phyloP scores from a whole-genome alignment of 2,888 invertebrate genomes.

The Acronicta leporina region DNA sequence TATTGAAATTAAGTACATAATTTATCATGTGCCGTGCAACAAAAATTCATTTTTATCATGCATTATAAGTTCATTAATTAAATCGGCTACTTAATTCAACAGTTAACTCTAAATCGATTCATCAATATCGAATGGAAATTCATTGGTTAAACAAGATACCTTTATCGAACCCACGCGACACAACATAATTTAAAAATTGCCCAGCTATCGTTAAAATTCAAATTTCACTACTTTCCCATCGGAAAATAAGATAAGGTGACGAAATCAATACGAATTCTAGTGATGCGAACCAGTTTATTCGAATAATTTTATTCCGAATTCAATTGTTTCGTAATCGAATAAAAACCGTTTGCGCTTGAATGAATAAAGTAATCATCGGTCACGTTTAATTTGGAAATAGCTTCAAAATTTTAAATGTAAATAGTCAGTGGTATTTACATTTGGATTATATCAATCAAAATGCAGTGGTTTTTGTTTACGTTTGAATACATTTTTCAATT shows the following conservation, averaged over 20 bases:
- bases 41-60: constrained; percentile 7
- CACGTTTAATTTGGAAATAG: constrained; percentile 12
- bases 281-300: constrained; percentile 34
- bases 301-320: constrained; percentile 22
- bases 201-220: constrained; percentile 61
- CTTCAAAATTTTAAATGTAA: constrained; percentile 21
- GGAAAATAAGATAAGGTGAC: constrained; percentile 63
- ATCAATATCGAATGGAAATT: constrained; percentile 25
- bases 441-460: neutral
- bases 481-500: constrained; percentile 1
- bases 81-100: constrained; percentile 12
- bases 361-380: constrained; percentile 26
- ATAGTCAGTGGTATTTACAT: constrained; percentile 13
- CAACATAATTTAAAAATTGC: constrained; percentile 23
- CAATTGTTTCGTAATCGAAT: constrained; percentile 35
- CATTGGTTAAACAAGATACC: constrained; percentile 28
- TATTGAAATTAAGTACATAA: neutral
- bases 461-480: neutral
- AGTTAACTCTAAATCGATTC: constrained; percentile 13
- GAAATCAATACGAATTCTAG: constrained; percentile 39
- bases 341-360: constrained; percentile 25
- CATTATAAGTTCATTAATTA: constrained; percentile 17
- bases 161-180: constrained; percentile 21
- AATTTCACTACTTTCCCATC: constrained; percentile 66
- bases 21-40: neutral